Evolutionary conservation across 2,888 invertebrate species (phyloP).

Genomic region (Poecilus cupreus): DNA sequence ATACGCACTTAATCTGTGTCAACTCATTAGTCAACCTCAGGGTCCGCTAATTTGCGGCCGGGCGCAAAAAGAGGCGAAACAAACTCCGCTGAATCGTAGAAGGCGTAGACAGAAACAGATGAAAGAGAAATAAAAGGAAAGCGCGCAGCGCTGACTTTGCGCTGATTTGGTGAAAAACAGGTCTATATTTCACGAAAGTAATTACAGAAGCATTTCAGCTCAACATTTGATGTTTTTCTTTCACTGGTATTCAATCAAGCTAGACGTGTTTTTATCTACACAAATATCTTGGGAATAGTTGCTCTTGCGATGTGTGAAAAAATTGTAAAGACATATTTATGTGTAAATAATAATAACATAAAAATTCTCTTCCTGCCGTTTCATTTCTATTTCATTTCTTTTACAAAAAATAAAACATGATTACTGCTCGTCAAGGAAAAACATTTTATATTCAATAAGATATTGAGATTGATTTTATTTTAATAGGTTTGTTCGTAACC

Average conservation of each 20-base stretch:
- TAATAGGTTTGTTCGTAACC: too few relatives aligned
- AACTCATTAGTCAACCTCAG: conserved; percentile 66
- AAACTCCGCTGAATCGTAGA: background rate
- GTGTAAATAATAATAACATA: conserved; percentile 1
- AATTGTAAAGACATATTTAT: conserved; percentile 6
- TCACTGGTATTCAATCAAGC: conserved; percentile 45
- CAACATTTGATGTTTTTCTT: conserved; percentile 41
- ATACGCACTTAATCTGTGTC: conserved; percentile 69
- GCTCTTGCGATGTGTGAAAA: background rate
- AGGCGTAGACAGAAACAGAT: conserved; percentile 21
- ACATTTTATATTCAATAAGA: too few relatives aligned
- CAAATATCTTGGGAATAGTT: conserved; percentile 3
- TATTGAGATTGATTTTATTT: too few relatives aligned
- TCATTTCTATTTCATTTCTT: background rate
- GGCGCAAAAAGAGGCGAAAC: conserved; percentile 31
- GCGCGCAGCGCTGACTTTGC: conserved; percentile 11
- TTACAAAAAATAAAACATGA: too few relatives aligned
- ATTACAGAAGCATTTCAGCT: conserved; percentile 51
- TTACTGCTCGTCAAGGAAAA: too few relatives aligned
- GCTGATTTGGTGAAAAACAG: conserved; percentile 48
- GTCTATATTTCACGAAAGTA: conserved; percentile 55
- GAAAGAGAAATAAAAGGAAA: conserved; percentile 37
- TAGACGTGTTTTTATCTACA: conserved; percentile 45
- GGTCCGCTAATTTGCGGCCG: conserved; percentile 30
- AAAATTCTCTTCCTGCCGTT: background rate